Evolutionary conservation across 2,797 vertebrate species (phyloP), one percentile per base, ranked within the genome.

Genomic region (Micropoecilia bifurca): DNA sequence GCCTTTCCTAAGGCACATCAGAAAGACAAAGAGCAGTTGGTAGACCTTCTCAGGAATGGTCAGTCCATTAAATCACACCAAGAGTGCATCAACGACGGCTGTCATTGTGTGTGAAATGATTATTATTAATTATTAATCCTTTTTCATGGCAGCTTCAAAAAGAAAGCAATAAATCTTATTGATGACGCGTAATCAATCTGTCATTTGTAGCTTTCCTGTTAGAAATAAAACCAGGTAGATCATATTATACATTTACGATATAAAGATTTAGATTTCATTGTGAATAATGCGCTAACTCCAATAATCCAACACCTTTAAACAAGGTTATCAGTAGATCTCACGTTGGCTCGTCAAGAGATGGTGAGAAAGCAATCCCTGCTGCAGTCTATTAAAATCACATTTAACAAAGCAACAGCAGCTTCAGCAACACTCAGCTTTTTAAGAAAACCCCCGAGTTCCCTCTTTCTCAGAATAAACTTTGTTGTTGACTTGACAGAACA

Each of bases 401-500:
- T 74, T 78, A 74, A 69, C 76, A 48, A 79, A 76, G 45, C 46
- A 43, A 74, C 46, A 69, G 33, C 78, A 82, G 45, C 78, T 78
- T 78, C 50, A 77, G 72, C 48, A 47, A 36, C 75, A 55, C 48
- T 3, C 45, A 4, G 78, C 79, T 77, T 76, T 85, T 82, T 79
- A 47, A 63, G 57, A 55, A 79, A 46, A 10, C 71, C 12, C 39
- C 48, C n/a, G 85, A 78, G 84, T 74, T 63, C 16, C 63, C n/a
- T 78, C 46, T 74, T 59, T 76, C 53, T 14, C 36, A 18, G 18
- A 28, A 46, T 33, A 50, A 84, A 80, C 43, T 82, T 80, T 74
- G 69, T 85, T 74, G 30, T 81, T 85, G 81, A 88, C 63, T 69
- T 9, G 86, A 85, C 82, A 80, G 73, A 85, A 80, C 39, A 6